phyloP scores from a whole-genome alignment of 35 echinoderm and acorn worm species.

The Strongylocentrotus purpuratus region DNA sequence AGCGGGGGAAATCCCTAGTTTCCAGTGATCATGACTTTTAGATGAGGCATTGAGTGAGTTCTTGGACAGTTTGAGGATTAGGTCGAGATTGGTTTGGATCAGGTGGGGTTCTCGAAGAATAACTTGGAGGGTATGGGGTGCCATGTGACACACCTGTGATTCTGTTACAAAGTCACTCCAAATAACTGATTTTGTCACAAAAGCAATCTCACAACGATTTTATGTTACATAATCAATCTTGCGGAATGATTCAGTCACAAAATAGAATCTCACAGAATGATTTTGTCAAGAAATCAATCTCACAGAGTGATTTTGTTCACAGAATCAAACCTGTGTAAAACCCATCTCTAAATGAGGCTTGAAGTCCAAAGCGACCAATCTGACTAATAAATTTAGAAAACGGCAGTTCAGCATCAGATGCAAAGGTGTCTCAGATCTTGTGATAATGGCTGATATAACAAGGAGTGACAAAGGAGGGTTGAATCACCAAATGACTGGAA shows the following conservation, averaged over 20 bases:
- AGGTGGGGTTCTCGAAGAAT: too few relatives aligned
- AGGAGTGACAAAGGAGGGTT: neutral
- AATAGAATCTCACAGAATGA: too few relatives aligned
- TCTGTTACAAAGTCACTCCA: too few relatives aligned
- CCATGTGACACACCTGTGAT: too few relatives aligned
- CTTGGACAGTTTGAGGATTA: neutral
- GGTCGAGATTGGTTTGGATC: neutral
- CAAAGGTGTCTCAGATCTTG: neutral
- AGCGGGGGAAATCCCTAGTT: neutral
- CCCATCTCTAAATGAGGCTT: neutral
- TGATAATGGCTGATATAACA: neutral
- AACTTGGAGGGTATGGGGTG: too few relatives aligned
- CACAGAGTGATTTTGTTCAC: too few relatives aligned
- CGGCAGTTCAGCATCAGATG: neutral
- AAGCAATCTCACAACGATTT: too few relatives aligned
- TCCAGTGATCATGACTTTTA: neutral
- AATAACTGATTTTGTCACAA: too few relatives aligned
- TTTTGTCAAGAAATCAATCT: too few relatives aligned
- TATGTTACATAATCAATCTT: too few relatives aligned
- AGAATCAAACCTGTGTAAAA: too few relatives aligned
- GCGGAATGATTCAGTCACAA: too few relatives aligned
- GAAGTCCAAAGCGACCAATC: neutral
- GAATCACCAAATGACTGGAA: slow-evolving; percentile 11
- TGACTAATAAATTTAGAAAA: neutral
- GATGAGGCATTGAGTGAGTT: neutral